A percentile compares a stretch with the other conserved stretches of the same genome.
Conservation (phyloP, 2,888 invertebrate genomes). For the Tipula lateralis region DNA sequence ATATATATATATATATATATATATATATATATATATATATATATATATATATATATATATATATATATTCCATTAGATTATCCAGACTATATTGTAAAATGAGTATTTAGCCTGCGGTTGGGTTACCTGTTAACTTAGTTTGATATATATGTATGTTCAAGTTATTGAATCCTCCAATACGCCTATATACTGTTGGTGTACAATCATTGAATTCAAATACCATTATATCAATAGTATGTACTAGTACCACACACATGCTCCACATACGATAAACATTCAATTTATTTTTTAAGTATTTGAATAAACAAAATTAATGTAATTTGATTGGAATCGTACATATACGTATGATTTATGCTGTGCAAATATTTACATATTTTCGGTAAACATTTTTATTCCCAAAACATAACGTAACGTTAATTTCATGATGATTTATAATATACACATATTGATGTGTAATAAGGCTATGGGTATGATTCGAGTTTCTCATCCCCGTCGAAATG, state of each 20-base stretch:
- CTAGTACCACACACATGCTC: neutral
- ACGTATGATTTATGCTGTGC: neutral
- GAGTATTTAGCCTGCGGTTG: too few relatives aligned
- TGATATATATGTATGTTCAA: too few relatives aligned
- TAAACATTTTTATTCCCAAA: neutral
- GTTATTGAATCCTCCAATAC: neutral
- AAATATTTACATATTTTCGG: constrained; percentile 9
- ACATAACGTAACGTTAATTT: constrained; percentile 9
- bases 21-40: too few relatives aligned
- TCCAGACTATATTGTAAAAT: too few relatives aligned
- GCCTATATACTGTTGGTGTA: neutral
- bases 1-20: too few relatives aligned
- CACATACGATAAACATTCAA: neutral
- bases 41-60: too few relatives aligned
- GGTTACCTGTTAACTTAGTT: too few relatives aligned
- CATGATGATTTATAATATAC: neutral
- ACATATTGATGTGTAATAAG: neutral
- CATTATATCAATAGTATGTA: neutral
- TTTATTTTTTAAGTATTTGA: neutral
- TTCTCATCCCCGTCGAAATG: too few relatives aligned
- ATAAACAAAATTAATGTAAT: neutral
- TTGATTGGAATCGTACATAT: neutral
- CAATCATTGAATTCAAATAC: neutral
- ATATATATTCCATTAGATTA: too few relatives aligned
- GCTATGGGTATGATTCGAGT: neutral